Conservation (phyloP, 2,113 vertebrate genomes). For the Nematolebias whitei region DNA sequence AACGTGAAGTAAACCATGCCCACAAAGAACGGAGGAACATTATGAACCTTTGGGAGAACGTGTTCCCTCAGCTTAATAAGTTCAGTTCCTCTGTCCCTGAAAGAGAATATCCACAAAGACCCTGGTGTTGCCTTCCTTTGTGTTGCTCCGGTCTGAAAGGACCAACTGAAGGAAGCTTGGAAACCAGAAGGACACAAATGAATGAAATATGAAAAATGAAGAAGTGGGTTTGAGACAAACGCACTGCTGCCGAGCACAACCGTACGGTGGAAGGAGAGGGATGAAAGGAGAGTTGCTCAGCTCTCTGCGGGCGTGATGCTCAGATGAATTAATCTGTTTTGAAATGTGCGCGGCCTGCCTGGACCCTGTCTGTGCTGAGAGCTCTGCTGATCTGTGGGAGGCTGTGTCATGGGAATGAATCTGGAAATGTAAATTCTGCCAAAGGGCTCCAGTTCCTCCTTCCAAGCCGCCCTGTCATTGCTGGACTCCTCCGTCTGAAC, state of each 20-base stretch:
- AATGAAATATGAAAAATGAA: slow-evolving; percentile 36
- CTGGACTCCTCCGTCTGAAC: slow-evolving; percentile 34
- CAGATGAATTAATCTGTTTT: slow-evolving; percentile 64
- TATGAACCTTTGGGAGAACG: neutral
- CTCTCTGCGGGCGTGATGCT: slow-evolving; percentile 59
- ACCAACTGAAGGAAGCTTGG: slow-evolving; percentile 17
- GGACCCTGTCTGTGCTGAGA: slow-evolving; percentile 29
- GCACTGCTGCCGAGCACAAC: slow-evolving; percentile 25
- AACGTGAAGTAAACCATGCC: neutral
- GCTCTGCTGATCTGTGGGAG: slow-evolving; percentile 15
- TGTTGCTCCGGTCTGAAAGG: neutral
- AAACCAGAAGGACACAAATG: slow-evolving; percentile 39
- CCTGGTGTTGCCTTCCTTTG: slow-evolving; percentile 12
- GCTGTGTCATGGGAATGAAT: slow-evolving; percentile 57
- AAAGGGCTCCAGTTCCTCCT: slow-evolving; percentile 39
- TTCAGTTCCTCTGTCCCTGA: slow-evolving; percentile 17
- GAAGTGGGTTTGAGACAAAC: slow-evolving; percentile 10
- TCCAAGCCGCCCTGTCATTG: slow-evolving; percentile 34
- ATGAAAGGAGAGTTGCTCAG: slow-evolving; percentile 49
- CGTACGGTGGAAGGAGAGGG: neutral
- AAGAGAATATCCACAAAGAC: slow-evolving; percentile 24
- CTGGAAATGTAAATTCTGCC: slow-evolving; percentile 58
- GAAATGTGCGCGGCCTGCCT: slow-evolving; percentile 52
- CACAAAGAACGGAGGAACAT: neutral
- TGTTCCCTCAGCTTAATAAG: slow-evolving; percentile 15